Percentiles rank a stretch among this genome's conserved stretches.
Conservation (phyloP, 2,113 vertebrate species). For the Andinoacara biseriatus region DNA sequence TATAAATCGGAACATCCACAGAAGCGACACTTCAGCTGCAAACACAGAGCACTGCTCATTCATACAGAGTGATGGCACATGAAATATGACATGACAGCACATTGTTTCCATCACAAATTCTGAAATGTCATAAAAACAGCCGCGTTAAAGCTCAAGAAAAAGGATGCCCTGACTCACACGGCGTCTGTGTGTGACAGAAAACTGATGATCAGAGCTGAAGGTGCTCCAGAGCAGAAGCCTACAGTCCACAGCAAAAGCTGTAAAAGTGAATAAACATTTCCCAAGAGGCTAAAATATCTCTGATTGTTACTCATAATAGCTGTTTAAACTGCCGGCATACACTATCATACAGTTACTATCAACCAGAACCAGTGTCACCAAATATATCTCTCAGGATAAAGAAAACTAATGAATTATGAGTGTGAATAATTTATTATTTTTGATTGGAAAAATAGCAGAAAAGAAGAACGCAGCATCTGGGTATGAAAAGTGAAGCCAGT, state of each 20-base stretch:
- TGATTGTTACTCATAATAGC: background rate
- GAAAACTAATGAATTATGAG: background rate
- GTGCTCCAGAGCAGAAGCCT: background rate
- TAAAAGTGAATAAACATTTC: too few relatives aligned
- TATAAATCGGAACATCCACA: conserved; percentile 1
- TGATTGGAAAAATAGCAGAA: background rate
- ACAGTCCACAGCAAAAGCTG: background rate
- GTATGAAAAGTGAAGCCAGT: too few relatives aligned
- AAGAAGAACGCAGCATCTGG: too few relatives aligned
- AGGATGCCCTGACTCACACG: conserved; percentile 11
- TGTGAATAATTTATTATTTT: background rate
- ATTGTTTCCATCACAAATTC: background rate
- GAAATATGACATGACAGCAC: conserved; percentile 1
- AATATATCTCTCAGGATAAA: background rate
- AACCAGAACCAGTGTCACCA: background rate
- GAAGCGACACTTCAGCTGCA: background rate
- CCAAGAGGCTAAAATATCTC: background rate
- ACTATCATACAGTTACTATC: background rate
- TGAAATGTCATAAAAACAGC: conserved; percentile 36
- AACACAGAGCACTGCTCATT: background rate
- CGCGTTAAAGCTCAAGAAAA: conserved; percentile 13
- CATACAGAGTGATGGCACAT: background rate
- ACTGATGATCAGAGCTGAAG: background rate
- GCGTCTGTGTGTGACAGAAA: conserved; percentile 11
- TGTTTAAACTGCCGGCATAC: background rate